phyloP scores from a whole-genome alignment of 2,888 invertebrate genomes.

The Andrena hattorfiana region DNA sequence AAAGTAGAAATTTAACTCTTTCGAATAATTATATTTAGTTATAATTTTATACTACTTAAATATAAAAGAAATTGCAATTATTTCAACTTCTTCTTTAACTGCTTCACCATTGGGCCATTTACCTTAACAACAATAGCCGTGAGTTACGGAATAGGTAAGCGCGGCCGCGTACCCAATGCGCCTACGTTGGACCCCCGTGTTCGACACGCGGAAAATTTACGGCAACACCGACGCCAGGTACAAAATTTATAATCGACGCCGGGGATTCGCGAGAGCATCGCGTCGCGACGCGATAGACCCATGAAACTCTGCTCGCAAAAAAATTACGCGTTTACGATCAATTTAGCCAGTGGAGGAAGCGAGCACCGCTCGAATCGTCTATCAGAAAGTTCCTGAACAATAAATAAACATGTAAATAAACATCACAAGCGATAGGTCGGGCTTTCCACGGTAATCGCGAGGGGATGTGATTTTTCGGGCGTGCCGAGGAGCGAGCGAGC shows the following conservation, averaged over 20 bases:
- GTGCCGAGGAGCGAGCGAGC: not conserved
- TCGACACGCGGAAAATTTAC: conserved; percentile 63
- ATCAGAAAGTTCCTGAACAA: conserved; percentile 13
- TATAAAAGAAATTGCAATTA: too few species aligned
- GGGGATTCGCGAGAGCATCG: not conserved
- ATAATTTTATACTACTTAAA: too few species aligned
- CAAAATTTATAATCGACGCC: conserved; percentile 62
- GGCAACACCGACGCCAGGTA: conserved; percentile 11
- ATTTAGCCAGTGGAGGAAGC: conserved; percentile 8
- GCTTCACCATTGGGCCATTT: too few species aligned
- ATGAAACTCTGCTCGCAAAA: conserved; percentile 34
- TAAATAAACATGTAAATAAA: too few species aligned
- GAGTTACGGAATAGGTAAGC: conserved; percentile 64
- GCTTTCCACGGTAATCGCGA: not conserved
- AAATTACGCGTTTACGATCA: conserved; percentile 29
- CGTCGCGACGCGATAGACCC: conserved; percentile 25
- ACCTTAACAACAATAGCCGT: conserved; percentile 69
- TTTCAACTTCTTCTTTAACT: too few species aligned
- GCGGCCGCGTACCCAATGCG: conserved; percentile 63
- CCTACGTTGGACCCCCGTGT: conserved; percentile 56
- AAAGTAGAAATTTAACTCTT: too few species aligned
- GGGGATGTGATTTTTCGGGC: not conserved
- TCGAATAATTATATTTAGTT: too few species aligned
- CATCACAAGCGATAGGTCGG: not conserved
- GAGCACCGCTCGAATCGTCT: not conserved